phyloP scores from a whole-genome alignment of 2,888 invertebrate genomes.

The Caenorhabditis virilis region DNA sequence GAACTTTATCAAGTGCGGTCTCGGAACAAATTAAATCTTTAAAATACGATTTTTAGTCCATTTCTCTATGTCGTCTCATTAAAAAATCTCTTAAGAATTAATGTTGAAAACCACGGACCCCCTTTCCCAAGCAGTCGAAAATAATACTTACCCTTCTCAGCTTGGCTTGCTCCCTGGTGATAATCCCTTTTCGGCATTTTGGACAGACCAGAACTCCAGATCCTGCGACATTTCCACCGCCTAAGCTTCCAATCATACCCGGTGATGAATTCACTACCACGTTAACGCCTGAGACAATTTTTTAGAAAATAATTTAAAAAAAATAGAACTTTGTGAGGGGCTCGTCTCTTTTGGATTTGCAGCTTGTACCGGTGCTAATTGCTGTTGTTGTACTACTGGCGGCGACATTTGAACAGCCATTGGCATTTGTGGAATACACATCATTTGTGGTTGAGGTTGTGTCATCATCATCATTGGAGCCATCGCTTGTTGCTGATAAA shows the following conservation, averaged over 20 bases:
- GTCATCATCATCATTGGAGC: not conserved
- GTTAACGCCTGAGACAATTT: constrained; percentile 2
- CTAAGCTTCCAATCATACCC: not conserved
- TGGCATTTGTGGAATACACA: constrained; percentile 1
- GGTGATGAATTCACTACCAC: constrained; percentile 5
- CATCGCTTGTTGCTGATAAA: not conserved
- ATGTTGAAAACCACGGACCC: too few relatives aligned
- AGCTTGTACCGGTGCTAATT: constrained; percentile 5
- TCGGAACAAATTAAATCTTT: too few relatives aligned
- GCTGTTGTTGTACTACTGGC: constrained; percentile 13
- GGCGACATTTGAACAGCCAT: constrained; percentile 11
- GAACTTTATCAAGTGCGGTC: too few relatives aligned
- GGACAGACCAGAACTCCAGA: constrained; percentile 18
- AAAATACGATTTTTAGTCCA: too few relatives aligned
- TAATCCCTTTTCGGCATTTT: constrained; percentile 33
- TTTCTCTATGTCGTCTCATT: too few relatives aligned
- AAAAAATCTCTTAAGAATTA: too few relatives aligned
- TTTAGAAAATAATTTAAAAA: too few relatives aligned
- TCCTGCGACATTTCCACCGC: not conserved
- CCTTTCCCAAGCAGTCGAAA: too few relatives aligned
- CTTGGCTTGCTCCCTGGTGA: constrained; percentile 19
- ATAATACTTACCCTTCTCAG: constrained; percentile 11
- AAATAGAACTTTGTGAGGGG: too few relatives aligned
- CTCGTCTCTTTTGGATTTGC: too few relatives aligned
- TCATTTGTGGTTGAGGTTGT: constrained; percentile 4